Percentiles rank a stretch among this genome's conserved stretches.
phyloP scores from a whole-genome alignment of 2,888 invertebrate species.

The Alsophila aescularia region DNA sequence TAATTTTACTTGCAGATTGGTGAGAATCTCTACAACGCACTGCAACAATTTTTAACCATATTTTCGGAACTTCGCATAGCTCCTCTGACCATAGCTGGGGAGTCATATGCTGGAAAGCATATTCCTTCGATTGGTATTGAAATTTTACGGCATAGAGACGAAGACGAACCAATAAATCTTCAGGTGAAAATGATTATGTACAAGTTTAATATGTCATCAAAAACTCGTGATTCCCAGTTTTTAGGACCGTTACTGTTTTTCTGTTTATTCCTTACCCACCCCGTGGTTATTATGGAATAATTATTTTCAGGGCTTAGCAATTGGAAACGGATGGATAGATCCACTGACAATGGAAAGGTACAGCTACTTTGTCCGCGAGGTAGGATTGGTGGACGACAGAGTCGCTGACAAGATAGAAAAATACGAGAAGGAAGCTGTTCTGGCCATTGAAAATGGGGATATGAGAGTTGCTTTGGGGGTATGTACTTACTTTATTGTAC shows the following conservation, averaged over 20 bases:
- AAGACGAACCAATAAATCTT: constrained; percentile 73
- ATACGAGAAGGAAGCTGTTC: not conserved
- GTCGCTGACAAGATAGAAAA: not conserved
- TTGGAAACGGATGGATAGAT: constrained; percentile 13
- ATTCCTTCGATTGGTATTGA: constrained; percentile 85
- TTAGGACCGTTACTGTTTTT: no score
- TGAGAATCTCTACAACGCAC: constrained; percentile 85
- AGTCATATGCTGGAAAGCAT: constrained; percentile 86
- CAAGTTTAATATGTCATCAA: no score
- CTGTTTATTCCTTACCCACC: no score
- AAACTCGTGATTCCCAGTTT: no score
- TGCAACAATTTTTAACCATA: constrained; percentile 86
- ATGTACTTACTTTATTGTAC: no score
- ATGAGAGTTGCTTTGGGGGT: not conserved
- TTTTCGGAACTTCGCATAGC: constrained; percentile 85
- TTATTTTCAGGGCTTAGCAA: constrained; percentile 25
- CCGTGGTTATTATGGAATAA: no score
- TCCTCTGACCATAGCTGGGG: constrained; percentile 87
- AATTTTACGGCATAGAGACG: constrained; percentile 76
- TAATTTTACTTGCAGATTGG: constrained; percentile 63
- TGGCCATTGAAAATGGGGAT: not conserved
- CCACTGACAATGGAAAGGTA: not conserved
- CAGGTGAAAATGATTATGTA: constrained; percentile 56
- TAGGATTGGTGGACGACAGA: not conserved
- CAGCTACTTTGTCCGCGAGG: constrained; percentile 3